Evolutionary conservation across 2,797 vertebrate genomes (phyloP).

Genomic region (Gadopsis bispinosus): DNA sequence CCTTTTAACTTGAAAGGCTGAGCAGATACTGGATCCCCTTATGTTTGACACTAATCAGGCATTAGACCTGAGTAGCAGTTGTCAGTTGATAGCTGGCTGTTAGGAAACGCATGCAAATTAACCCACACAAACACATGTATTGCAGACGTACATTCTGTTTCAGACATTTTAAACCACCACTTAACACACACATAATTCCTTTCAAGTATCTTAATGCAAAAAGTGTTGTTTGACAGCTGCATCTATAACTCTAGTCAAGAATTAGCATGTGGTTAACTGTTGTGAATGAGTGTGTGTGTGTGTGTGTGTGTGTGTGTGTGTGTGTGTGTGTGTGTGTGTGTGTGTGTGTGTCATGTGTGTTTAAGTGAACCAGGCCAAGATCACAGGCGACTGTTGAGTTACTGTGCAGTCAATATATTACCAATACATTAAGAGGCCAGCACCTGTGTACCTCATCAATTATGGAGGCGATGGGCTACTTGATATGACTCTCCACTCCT

Average conservation of each 20-base stretch:
- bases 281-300: conserved; percentile 32
- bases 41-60: conserved; percentile 54
- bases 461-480: conserved; percentile 70
- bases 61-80: conserved; percentile 41
- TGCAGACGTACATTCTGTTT: background rate
- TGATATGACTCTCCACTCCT: conserved; percentile 64
- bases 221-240: conserved; percentile 1
- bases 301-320: conserved; percentile 49
- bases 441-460: conserved; percentile 74
- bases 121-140: conserved; percentile 21
- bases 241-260: background rate
- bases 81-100: conserved; percentile 58
- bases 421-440: conserved; percentile 72
- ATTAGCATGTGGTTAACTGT: conserved; percentile 40
- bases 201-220: background rate
- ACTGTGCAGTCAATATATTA: conserved; percentile 68
- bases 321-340: conserved; percentile 14
- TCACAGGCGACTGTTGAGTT: conserved; percentile 50
- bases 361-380: conserved; percentile 45
- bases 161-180: background rate
- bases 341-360: conserved; percentile 43
- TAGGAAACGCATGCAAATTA: conserved; percentile 37
- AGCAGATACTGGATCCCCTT: conserved; percentile 58
- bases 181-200: conserved; percentile 1
- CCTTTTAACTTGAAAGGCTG: conserved; percentile 39